Conservation (phyloP, 2,888 invertebrate genomes). For the Spatulosminthurus flaviceps region DNA sequence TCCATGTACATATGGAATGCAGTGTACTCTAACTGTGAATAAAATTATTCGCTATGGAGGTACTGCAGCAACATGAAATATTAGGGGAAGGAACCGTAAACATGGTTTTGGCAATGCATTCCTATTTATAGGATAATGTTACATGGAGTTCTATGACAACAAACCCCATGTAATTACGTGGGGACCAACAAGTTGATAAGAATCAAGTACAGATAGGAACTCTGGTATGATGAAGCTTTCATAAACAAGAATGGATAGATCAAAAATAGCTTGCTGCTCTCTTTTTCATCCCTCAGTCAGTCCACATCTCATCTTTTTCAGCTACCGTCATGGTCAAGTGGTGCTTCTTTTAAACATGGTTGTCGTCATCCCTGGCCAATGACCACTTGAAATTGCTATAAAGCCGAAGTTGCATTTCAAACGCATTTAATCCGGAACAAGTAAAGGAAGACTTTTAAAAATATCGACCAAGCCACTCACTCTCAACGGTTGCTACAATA, state of each 20-base stretch:
- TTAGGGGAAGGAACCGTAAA: slow-evolving; percentile 12
- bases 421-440: too few species aligned
- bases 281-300: neutral
- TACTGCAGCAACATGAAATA: too few species aligned
- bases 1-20: too few species aligned
- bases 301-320: neutral
- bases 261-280: slow-evolving; percentile 44
- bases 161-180: too few species aligned
- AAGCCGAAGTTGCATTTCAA: too few species aligned
- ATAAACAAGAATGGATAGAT: neutral
- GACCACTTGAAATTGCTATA: slow-evolving; percentile 30
- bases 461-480: too few species aligned
- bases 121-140: too few species aligned
- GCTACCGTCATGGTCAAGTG: slow-evolving; percentile 39
- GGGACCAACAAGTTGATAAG: neutral
- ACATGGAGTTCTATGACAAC: neutral
- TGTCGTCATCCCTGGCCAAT: slow-evolving; percentile 41
- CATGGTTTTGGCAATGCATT: neutral
- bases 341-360: neutral
- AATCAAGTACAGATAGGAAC: neutral
- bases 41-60: slow-evolving; percentile 13
- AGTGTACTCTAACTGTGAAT: neutral
- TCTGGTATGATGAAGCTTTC: neutral
- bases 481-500: slow-evolving; percentile 10
- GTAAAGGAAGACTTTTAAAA: too few species aligned